Percentiles rank a stretch among this genome's conserved stretches.
Evolutionary conservation across 2,113 vertebrate species (phyloP).

Genomic region (Salvelinus namaycush): DNA sequence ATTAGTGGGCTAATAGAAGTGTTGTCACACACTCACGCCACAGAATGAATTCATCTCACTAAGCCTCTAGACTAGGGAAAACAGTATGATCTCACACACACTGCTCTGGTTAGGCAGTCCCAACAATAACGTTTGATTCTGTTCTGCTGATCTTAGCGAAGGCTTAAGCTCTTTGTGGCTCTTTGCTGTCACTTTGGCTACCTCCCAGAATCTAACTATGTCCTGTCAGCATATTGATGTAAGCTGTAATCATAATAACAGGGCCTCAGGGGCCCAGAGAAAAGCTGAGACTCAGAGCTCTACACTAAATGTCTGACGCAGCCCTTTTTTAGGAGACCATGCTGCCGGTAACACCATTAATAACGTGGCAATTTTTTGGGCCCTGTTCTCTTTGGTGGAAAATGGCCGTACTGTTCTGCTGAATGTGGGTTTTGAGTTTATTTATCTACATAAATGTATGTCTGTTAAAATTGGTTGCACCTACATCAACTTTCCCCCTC

Average conservation of each 20-base stretch:
- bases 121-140: conserved; percentile 37
- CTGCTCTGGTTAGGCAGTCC: conserved; percentile 32
- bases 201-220: conserved; percentile 44
- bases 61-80: conserved; percentile 28
- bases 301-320: conserved; percentile 38
- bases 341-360: not conserved
- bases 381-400: too few species aligned
- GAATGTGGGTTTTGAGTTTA: too few species aligned
- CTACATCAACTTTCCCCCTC: not conserved
- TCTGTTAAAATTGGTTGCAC: too few species aligned
- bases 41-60: conserved; percentile 41
- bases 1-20: conserved; percentile 7
- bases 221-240: conserved; percentile 63
- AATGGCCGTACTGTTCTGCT: too few species aligned
- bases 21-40: conserved; percentile 27
- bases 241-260: conserved; percentile 62
- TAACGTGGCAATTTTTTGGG: conserved; percentile 2
- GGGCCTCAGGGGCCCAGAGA: conserved; percentile 49
- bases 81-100: conserved; percentile 20
- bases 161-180: conserved; percentile 38
- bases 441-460: too few species aligned
- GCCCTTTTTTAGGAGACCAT: conserved; percentile 11
- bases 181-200: conserved; percentile 42
- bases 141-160: conserved; percentile 50
- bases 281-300: conserved; percentile 55